Evolutionary conservation across 2,888 invertebrate genomes (phyloP), one percentile per base, ranked within the genome.

Genomic region (Smittia aterrima): DNA sequence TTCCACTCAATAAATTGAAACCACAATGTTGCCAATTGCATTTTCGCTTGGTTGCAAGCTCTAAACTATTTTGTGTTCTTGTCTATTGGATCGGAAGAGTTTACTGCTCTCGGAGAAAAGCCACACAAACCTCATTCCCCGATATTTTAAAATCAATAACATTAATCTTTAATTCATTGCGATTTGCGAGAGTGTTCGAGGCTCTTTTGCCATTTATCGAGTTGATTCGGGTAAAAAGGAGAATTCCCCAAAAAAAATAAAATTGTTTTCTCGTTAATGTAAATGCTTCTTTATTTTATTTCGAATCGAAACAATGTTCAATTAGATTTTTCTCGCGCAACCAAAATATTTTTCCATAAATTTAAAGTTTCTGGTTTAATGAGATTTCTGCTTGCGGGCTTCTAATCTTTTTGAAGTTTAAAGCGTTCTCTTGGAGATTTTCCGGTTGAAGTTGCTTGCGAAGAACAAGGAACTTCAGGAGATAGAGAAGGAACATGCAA

Each of bases 341-440:
- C 2, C 47, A 47, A 47, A 47, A 47, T 47, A 47, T n/a, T n/a
- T 47, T 47, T 47, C 47, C 47, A 47, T 47, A 47, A 47, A 47
- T 47, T 47, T 47, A 3, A 11, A 2, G 16, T 47, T 47, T 11
- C 47, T 47, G n/a, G n/a, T 47, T 47, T 47, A 47, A 47, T 47
- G 47, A 16, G 47, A 47, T 47, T 47, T 47, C 11, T 11, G 47
- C 16, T 47, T 47, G 32, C 32, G 32, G 32, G 32, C 32, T 11
- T 47, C n/a, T 3, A 47, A n/a, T 38, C 38, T 7, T 7, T 38
- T 4, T 4, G 38, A 11, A 38, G 4, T 11, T 16, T 13, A 47
- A 47, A 47, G 16, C 47, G 47, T 47, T 47, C 11, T 47, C 4
- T n/a, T 13, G 4, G 2, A 3, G 16, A 47, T 47, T 47, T 47